These are phyloP conservation scores for Columba guinea DNA, from an alignment of 2,797 vertebrate genomes.

Conservation along the genomic window DNA sequence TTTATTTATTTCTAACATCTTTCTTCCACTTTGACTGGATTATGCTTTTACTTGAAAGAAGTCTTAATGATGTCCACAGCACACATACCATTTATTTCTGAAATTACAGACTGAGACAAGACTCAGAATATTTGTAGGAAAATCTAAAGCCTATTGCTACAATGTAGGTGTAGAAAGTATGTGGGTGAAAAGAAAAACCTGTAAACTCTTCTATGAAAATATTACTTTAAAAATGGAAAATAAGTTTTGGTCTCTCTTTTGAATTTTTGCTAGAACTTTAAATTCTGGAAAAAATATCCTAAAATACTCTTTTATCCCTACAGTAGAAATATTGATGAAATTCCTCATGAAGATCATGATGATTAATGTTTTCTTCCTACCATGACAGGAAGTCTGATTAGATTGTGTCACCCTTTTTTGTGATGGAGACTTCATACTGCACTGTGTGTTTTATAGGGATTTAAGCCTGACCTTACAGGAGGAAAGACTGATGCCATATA, in stretches of 20 bases:
- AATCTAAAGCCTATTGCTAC: background rate
- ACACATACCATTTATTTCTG: background rate
- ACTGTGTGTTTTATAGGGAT: background rate
- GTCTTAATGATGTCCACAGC: background rate
- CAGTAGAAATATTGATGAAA: background rate
- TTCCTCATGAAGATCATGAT: background rate
- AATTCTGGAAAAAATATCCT: background rate
- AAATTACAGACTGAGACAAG: background rate
- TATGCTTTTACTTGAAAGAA: background rate
- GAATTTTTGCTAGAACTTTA: background rate
- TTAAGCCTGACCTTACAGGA: background rate
- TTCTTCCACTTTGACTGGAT: background rate
- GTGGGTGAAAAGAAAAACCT: background rate
- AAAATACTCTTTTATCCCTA: background rate
- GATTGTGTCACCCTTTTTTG: background rate
- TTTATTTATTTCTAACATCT: background rate
- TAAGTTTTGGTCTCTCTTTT: background rate
- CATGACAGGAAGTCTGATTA: background rate
- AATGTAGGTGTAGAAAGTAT: background rate
- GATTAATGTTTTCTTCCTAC: background rate
- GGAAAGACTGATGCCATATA: background rate
- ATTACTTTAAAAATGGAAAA: background rate
- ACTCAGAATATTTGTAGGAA: background rate
- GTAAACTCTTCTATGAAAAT: background rate
- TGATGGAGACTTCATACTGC: background rate